These are phyloP conservation scores for Sitta carolinensis DNA, from an alignment of 2,797 vertebrate species.

Conservation along the genomic window DNA sequence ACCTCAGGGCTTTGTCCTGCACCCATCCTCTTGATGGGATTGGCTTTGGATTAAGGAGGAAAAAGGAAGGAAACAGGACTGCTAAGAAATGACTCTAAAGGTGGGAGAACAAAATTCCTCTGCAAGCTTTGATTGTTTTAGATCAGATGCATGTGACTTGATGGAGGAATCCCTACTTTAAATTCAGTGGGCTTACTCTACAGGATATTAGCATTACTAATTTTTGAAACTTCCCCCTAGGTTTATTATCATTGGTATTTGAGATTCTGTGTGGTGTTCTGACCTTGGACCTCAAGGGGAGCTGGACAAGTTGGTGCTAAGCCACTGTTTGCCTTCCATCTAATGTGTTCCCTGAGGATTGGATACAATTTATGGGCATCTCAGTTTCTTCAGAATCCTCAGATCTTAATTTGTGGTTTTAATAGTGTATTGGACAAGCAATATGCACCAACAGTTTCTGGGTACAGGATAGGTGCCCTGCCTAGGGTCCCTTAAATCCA, in stretches of 20 bases:
- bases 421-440: neutral
- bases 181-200: neutral
- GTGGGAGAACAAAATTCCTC: neutral
- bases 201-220: neutral
- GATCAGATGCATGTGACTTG: neutral
- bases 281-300: neutral
- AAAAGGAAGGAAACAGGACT: neutral
- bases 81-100: neutral
- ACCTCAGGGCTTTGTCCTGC: neutral
- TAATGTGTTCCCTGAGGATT: neutral
- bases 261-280: neutral
- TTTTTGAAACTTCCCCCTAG: neutral
- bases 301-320: neutral
- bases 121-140: neutral
- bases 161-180: neutral
- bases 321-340: neutral
- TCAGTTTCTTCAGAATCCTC: neutral
- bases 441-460: neutral
- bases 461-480: neutral
- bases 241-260: neutral
- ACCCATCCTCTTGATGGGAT: fast-evolving
- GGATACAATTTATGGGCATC: neutral
- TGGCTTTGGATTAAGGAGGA: neutral
- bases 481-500: neutral
- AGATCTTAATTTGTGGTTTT: neutral